These are phyloP conservation scores for Dynastes hyllus DNA, from an alignment of 2,888 invertebrate genomes.

Conservation along the genomic window DNA sequence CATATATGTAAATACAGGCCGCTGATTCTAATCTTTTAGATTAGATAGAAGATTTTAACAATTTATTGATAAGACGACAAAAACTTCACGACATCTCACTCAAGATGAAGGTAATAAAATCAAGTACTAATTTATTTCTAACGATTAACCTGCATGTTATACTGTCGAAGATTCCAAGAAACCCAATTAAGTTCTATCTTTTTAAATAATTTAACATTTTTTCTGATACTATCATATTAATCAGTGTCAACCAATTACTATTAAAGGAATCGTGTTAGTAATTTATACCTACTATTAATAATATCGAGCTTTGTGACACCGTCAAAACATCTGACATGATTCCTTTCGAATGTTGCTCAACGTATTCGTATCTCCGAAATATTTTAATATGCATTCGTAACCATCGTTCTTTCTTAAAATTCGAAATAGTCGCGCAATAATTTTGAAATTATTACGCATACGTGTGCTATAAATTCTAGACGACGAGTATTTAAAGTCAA, in stretches of 20 bases:
- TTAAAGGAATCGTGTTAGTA: not conserved
- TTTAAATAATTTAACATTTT: not conserved
- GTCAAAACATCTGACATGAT: not conserved
- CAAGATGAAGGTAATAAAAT: too few species aligned
- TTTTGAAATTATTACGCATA: conserved; percentile 24
- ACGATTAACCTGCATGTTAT: too few species aligned
- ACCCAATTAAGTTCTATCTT: not conserved
- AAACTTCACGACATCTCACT: too few species aligned
- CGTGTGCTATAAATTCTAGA: conserved; percentile 3
- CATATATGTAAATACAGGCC: too few species aligned
- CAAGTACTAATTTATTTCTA: too few species aligned
- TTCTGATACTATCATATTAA: not conserved
- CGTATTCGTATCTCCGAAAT: not conserved
- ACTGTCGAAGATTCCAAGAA: not conserved
- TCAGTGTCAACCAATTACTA: not conserved
- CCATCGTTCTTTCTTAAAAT: conserved; percentile 2
- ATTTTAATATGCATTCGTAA: conserved; percentile 11
- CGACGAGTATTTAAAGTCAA: conserved; percentile 21
- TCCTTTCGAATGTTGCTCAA: conserved; percentile 2
- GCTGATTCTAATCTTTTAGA: too few species aligned
- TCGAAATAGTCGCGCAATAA: conserved; percentile 16
- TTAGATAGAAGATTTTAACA: too few species aligned
- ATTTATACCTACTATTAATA: not conserved
- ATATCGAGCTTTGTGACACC: not conserved
- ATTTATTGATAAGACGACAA: too few species aligned